phyloP scores from a whole-genome alignment of 2,888 invertebrate species.

The Ypsolopha sequella region DNA sequence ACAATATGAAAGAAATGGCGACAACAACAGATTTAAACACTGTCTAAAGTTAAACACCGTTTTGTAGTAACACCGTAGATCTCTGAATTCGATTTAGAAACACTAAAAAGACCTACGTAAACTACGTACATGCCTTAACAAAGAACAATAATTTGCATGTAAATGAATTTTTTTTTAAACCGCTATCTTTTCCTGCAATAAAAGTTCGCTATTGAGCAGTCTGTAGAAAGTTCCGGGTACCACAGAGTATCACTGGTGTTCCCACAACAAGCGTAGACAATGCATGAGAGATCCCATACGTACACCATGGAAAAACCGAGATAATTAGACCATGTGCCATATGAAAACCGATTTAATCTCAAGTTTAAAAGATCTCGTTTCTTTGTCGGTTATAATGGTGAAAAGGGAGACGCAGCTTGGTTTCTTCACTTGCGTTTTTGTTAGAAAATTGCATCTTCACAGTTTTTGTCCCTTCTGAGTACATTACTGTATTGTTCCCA shows the following conservation, averaged over 20 bases:
- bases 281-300: slow-evolving; percentile 27
- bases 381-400: not conserved
- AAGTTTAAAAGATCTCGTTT: no score
- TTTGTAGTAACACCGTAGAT: no score
- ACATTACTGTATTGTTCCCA: slow-evolving; percentile 24
- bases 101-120: no score
- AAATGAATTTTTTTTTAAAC: slow-evolving; percentile 13
- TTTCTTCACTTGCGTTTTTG: slow-evolving; percentile 4
- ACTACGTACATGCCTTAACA: not conserved
- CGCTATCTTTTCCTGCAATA: not conserved
- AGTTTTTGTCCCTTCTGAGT: not conserved
- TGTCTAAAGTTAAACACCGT: no score
- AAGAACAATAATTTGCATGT: not conserved
- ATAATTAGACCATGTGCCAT: no score
- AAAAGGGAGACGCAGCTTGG: not conserved
- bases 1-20: no score
- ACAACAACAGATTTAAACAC: no score
- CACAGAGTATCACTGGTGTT: slow-evolving; percentile 10
- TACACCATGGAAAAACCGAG: not conserved
- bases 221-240: slow-evolving; percentile 43
- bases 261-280: slow-evolving; percentile 28
- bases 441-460: not conserved
- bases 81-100: no score
- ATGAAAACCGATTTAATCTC: no score
- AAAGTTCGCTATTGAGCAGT: slow-evolving; percentile 13